Base-by-base conservation (phyloP, 1,140 invertebrate species). In the Rhysida immarginata region DNA sequence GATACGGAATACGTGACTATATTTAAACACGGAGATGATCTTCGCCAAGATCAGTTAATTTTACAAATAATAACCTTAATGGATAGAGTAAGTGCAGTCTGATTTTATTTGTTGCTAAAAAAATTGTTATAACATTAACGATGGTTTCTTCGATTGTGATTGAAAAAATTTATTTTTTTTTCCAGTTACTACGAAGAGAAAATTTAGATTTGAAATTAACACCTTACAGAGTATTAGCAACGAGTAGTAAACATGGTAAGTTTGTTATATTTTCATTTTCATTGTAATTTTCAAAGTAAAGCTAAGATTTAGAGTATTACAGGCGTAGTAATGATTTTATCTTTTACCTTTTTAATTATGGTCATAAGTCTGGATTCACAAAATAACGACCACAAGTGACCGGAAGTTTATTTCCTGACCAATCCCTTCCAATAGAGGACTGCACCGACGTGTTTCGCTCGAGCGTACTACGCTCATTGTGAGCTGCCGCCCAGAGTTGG, bases 11-110 rank as follows among this genome's bases (percentile, higher is more conserved):
- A 97, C 72, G 84, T 91, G 16, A 87, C 92, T 0, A 98, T 99
- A 60, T 99, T 98, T 70, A 99, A 99, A 75, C 81, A 95, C 65
- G 96, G 96, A 0, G 96, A 99, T 73, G 96, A 99, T 73, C 70
- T 99, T n/a, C 71, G 95, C 24, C 96, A 99, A 72, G 96, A 99
- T 75, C 96, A 99, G 71, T 76, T 99, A 0, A 92, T 99, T 59
- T 71, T 99, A 52, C 80, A 82, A 64, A 98, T 98, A 73, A 97
- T 99, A 56, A 92, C 91, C 0, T 74, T 99, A 2, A 99, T 99
- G 94, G 96, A 99, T 72, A 73, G 71, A 64, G 69, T 75, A 63
- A 56, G 55, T 41, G 26, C 14, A 18, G 53, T 18, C 20, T 13
- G 54, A 56, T 54, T 56, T 53, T 56, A 35, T 56, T 52, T 16